phyloP scores from a whole-genome alignment of 2,113 vertebrate genomes.

The Ceyx melanurus region DNA sequence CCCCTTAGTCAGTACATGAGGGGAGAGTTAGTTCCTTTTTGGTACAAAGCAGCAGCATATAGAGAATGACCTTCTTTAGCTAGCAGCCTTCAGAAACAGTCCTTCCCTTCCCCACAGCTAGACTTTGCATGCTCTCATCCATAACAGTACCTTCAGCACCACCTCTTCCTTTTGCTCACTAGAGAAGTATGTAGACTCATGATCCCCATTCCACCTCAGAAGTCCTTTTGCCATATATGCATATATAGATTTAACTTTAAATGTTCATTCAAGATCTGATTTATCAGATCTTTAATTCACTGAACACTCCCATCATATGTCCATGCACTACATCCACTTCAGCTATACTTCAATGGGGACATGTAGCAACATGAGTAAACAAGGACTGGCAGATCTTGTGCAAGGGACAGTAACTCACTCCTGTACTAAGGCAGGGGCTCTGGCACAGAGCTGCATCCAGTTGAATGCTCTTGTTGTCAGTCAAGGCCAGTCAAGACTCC shows the following conservation, averaged over 20 bases:
- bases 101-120: background rate
- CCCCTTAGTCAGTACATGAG: background rate
- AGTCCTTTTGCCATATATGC: background rate
- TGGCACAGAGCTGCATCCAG: background rate
- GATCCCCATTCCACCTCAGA: background rate
- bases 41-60: background rate
- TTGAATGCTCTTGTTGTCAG: background rate
- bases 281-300: background rate
- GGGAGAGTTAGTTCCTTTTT: background rate
- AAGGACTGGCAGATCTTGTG: background rate
- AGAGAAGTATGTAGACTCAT: background rate
- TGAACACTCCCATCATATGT: fast-evolving
- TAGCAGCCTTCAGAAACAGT: background rate
- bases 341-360: background rate
- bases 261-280: background rate
- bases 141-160: background rate
- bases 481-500: background rate
- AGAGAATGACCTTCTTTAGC: background rate
- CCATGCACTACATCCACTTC: background rate
- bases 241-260: background rate
- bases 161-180: background rate
- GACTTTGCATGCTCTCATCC: background rate
- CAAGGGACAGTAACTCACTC: background rate
- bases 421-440: background rate
- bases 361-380: background rate